phyloP scores from a whole-genome alignment of 2,888 invertebrate species.

The Oxystoma pomonae region DNA sequence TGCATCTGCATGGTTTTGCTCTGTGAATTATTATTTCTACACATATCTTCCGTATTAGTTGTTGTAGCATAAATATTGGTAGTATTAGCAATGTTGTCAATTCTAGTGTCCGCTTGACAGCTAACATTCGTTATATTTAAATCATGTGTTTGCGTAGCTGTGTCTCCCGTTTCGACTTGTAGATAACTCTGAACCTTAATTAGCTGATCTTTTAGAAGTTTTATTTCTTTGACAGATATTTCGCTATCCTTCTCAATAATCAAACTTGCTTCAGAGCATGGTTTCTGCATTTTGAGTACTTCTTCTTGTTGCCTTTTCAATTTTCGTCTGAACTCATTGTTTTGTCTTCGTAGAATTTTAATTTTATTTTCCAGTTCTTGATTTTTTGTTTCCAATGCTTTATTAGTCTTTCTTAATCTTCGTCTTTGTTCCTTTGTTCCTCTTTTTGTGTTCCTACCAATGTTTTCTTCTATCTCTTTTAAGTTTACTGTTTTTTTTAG shows the following conservation, averaged over 20 bases:
- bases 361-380: background rate
- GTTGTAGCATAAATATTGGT: background rate
- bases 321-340: too few relatives aligned
- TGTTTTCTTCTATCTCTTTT: background rate
- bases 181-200: background rate
- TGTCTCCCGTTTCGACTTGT: background rate
- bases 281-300: background rate
- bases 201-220: background rate
- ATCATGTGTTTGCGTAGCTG: background rate
- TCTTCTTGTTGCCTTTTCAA: too few relatives aligned
- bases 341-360: background rate
- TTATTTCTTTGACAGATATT: background rate
- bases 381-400: background rate
- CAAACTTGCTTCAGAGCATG: background rate
- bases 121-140: background rate
- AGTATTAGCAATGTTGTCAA: background rate
- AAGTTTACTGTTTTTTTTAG: background rate
- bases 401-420: background rate
- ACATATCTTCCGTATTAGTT: too few relatives aligned
- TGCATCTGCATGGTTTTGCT: background rate
- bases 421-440: background rate
- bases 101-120: background rate
- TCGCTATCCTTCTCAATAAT: background rate
- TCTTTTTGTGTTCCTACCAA: background rate
- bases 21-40: background rate